These are phyloP conservation scores for Poicephalus gulielmi DNA, from an alignment of 2,113 vertebrate species.

Conservation along the genomic window DNA sequence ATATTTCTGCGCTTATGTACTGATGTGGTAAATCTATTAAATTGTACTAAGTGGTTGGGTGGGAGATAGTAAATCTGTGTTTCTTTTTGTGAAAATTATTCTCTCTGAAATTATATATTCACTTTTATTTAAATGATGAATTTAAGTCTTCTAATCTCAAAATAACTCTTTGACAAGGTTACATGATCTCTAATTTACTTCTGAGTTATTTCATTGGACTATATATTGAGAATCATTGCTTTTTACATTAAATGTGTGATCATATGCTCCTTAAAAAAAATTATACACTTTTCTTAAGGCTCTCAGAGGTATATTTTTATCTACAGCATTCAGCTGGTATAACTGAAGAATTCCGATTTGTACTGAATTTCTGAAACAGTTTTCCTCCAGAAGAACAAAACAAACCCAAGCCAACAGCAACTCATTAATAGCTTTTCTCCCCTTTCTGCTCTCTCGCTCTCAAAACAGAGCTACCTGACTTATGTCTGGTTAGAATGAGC, in stretches of 20 bases:
- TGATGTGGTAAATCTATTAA: not conserved
- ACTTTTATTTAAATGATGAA: not conserved
- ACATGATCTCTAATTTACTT: not conserved
- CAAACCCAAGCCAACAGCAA: not conserved
- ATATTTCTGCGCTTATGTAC: not conserved
- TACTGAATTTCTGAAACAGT: not conserved
- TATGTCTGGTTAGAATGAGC: not conserved
- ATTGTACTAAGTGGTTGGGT: not conserved
- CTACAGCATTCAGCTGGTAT: not conserved
- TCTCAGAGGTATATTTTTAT: not conserved
- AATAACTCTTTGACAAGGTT: not conserved
- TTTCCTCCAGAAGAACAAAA: not conserved
- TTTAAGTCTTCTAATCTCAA: not conserved
- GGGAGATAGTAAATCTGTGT: not conserved
- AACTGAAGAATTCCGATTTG: not conserved
- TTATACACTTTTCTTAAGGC: not conserved
- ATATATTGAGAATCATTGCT: not conserved
- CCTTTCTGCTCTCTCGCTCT: not conserved
- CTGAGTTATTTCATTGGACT: not conserved
- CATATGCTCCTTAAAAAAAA: not conserved
- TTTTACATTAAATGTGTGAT: not conserved
- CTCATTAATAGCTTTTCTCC: not conserved
- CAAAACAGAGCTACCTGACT: not conserved
- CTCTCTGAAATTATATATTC: not conserved
- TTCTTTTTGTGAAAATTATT: not conserved